phyloP scores from a whole-genome alignment of 2,888 invertebrate species.

The Mayetiola destructor region DNA sequence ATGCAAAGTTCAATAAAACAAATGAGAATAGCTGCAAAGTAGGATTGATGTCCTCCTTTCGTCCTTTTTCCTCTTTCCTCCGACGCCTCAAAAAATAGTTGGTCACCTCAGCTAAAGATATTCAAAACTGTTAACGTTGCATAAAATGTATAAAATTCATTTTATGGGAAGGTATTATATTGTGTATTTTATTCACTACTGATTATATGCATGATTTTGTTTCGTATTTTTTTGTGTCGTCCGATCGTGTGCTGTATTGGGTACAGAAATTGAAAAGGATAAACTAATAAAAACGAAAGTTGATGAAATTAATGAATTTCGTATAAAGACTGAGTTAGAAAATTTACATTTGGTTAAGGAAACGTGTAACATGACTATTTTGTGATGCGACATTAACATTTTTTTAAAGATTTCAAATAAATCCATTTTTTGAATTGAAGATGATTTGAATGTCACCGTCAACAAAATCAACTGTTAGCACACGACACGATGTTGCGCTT shows the following conservation, averaged over 20 bases:
- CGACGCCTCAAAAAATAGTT: neutral
- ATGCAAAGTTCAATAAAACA: no score
- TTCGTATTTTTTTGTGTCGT: constrained; percentile 9
- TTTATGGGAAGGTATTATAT: constrained; percentile 4
- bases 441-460: neutral
- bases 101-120: neutral
- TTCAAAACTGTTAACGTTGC: neutral
- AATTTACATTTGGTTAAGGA: constrained; percentile 9
- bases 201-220: constrained; percentile 11
- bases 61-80: neutral
- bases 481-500: neutral
- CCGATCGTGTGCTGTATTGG: constrained; percentile 11
- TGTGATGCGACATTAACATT: constrained; percentile 9
- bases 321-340: constrained; percentile 8
- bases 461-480: neutral
- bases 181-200: constrained; percentile 10
- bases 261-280: constrained; percentile 3
- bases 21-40: no score
- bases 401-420: neutral
- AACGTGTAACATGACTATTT: constrained; percentile 7
- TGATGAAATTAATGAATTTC: constrained; percentile 3
- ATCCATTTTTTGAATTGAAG: neutral
- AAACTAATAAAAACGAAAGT: neutral
- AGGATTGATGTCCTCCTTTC: no score
- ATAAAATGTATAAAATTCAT: constrained; percentile 4